phyloP scores from a whole-genome alignment of 1,140 invertebrate genomes.

The Melipona quadrifasciata region DNA sequence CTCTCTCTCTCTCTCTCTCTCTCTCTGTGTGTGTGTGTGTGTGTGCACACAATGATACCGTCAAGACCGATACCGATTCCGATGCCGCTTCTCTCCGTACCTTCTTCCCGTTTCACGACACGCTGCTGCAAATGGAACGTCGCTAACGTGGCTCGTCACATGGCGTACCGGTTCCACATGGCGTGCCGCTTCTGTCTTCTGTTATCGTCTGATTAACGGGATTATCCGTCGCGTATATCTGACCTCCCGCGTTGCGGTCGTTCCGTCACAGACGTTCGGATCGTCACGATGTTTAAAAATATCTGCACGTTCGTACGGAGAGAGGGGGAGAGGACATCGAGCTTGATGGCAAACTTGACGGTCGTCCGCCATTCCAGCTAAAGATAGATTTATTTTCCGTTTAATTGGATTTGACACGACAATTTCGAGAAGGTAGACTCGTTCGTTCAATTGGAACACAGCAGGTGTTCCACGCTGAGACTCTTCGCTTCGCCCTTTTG shows the following conservation, averaged over 20 bases:
- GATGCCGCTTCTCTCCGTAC: not conserved
- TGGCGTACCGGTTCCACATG: not conserved
- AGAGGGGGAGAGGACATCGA: not conserved
- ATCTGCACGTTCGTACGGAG: not conserved
- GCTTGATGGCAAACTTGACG: too few species aligned
- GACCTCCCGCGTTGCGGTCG: not conserved
- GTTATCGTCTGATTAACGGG: conserved; percentile 25
- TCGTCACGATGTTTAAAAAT: not conserved
- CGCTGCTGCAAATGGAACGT: conserved; percentile 4
- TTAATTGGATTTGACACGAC: not conserved
- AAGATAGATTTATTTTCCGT: not conserved
- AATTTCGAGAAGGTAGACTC: not conserved
- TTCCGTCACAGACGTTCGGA: too few species aligned
- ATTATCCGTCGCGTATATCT: not conserved
- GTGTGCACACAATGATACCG: not conserved
- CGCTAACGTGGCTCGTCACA: conserved; percentile 2
- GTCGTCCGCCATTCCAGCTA: not conserved
- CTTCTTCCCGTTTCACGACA: not conserved
- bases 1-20: too few species aligned
- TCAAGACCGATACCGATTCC: conserved; percentile 1
- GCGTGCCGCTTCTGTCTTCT: not conserved
- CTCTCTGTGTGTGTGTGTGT: too few species aligned
- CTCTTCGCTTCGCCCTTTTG: not conserved
- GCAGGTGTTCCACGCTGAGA: not conserved
- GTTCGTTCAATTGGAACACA: not conserved